A percentile compares a stretch with the other conserved stretches of the same genome.
Conservation (phyloP, 2,113 vertebrate species). For the Hirundichthys speculiger region DNA sequence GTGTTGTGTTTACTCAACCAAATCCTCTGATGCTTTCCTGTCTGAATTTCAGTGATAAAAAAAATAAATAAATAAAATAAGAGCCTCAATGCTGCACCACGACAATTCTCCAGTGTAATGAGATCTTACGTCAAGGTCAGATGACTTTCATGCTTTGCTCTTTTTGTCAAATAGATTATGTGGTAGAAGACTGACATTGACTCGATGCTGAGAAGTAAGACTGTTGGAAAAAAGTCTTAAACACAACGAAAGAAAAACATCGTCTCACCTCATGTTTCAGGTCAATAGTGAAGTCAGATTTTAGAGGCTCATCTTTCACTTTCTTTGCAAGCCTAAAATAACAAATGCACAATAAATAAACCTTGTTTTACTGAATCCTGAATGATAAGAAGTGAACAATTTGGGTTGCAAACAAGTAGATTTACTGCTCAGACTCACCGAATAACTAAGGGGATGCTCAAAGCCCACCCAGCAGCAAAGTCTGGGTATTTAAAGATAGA, state of each 20-base stretch:
- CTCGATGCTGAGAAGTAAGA: conserved; percentile 30
- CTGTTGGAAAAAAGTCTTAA: conserved; percentile 6
- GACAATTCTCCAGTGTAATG: conserved; percentile 65
- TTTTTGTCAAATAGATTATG: conserved; percentile 50
- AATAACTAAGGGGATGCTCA: conserved; percentile 90
- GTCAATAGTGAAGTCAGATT: conserved; percentile 97
- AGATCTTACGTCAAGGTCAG: conserved; percentile 68
- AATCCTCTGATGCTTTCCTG: conserved; percentile 39
- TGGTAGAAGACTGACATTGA: conserved; percentile 3
- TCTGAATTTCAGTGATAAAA: conserved; percentile 56
- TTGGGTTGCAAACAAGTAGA: background rate
- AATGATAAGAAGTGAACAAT: background rate
- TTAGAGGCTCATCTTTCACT: conserved; percentile 88
- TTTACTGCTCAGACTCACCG: conserved; percentile 80
- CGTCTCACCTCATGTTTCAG: conserved; percentile 94
- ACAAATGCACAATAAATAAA: conserved; percentile 3
- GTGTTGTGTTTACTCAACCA: conserved; percentile 49
- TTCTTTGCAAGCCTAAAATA: conserved; percentile 87
- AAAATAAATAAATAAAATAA: too few relatives aligned
- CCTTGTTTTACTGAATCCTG: background rate
- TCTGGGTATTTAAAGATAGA: conserved; percentile 93
- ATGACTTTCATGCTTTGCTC: conserved; percentile 56
- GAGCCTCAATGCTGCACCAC: conserved; percentile 43
- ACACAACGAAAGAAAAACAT: background rate
- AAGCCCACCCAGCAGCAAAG: conserved; percentile 93